Conservation (phyloP, 1,140 invertebrate species). For the Yoshiicerus persimilis region DNA sequence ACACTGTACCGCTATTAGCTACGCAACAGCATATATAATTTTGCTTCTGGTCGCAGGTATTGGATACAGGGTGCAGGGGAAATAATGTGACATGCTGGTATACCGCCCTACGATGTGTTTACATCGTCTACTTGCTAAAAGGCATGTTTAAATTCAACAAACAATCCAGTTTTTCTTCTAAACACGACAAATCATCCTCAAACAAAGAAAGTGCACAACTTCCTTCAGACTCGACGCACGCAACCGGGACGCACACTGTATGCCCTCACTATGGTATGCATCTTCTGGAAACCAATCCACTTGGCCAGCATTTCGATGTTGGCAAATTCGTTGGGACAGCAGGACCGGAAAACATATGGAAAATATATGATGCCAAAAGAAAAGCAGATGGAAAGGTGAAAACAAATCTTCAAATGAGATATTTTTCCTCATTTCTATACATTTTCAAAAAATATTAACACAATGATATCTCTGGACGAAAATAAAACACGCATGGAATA, state of each 20-base stretch:
- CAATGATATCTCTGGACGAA: too few relatives aligned
- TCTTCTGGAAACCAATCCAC: constrained; percentile 67
- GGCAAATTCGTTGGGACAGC: constrained; percentile 66
- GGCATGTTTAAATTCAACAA: constrained; percentile 1
- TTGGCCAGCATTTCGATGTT: constrained; percentile 83
- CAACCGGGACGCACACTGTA: not conserved
- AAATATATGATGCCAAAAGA: constrained; percentile 83
- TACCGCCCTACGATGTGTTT: not conserved
- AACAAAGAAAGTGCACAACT: not conserved
- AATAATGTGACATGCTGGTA: too few relatives aligned
- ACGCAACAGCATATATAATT: too few relatives aligned
- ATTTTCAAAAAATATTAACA: too few relatives aligned
- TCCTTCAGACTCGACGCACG: not conserved
- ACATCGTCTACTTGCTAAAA: not conserved
- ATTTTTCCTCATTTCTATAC: too few relatives aligned
- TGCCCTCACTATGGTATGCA: not conserved
- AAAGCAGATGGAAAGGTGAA: constrained; percentile 92
- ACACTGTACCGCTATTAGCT: too few relatives aligned
- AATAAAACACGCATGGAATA: too few relatives aligned
- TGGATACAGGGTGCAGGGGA: too few relatives aligned
- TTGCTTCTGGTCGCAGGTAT: too few relatives aligned
- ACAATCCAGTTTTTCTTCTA: not conserved
- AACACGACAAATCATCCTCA: not conserved
- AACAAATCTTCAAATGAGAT: constrained; percentile 33
- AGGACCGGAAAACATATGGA: constrained; percentile 89